Percentiles rank a stretch among this genome's conserved stretches.
Evolutionary conservation across 2,797 vertebrate species (phyloP).

Genomic region (Botia kubotai): DNA sequence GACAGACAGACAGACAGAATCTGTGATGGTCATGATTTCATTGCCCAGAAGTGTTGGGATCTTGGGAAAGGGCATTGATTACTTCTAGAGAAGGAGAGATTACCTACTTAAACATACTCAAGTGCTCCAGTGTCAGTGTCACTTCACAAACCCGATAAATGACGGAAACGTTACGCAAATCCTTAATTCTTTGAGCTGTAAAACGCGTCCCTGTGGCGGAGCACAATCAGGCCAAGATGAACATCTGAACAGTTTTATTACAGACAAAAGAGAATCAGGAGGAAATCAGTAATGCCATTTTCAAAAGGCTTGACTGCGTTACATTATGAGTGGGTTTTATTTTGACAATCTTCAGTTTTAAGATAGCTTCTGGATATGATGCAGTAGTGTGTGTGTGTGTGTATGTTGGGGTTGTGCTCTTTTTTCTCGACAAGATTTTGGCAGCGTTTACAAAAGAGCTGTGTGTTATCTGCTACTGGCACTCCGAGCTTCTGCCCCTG

Average conservation of each 20-base stretch:
- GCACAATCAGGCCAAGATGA: not conserved
- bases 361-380: constrained; percentile 5
- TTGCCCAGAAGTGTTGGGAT: constrained; percentile 1
- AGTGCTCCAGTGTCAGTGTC: constrained; percentile 27
- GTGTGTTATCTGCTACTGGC: constrained; percentile 51
- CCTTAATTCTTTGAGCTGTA: constrained; percentile 10
- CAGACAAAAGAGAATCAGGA: not conserved
- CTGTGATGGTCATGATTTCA: constrained; percentile 30
- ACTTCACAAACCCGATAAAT: constrained; percentile 37
- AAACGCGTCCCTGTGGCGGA: not conserved
- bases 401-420: constrained; percentile 14
- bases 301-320: too few species aligned
- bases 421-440: constrained; percentile 54
- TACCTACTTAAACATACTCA: constrained; percentile 47
- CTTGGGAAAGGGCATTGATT: constrained; percentile 25
- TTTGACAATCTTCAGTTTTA: not conserved
- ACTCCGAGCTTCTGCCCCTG: constrained; percentile 51
- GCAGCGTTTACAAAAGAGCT: constrained; percentile 60
- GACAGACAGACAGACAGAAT: constrained; percentile 6
- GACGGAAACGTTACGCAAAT: constrained; percentile 1
- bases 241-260: not conserved
- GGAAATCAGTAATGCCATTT: not conserved
- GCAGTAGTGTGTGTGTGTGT: constrained; percentile 5
- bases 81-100: constrained; percentile 39
- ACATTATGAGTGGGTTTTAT: not conserved